Evolutionary conservation across 2,113 vertebrate species (phyloP).

Genomic region (Bos javanicus): DNA sequence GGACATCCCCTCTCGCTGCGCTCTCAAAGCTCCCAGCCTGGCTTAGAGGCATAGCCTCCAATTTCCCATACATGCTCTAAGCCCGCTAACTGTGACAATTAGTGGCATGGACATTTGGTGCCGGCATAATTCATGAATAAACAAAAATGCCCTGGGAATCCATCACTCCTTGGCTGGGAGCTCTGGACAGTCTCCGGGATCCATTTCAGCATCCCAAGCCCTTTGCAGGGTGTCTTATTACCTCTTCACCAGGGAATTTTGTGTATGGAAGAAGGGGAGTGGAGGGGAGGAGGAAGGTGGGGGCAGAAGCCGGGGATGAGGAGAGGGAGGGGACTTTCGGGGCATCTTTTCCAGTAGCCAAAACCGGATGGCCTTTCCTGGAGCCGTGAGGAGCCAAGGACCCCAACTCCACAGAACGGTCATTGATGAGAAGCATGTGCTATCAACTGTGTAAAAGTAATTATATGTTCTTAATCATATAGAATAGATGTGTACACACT

Average conservation of each 20-base stretch:
- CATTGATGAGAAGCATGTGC: neutral
- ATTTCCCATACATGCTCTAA: accelerated
- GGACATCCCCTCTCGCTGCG: accelerated
- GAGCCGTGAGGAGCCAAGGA: accelerated
- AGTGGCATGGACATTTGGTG: accelerated
- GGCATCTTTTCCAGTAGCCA: neutral
- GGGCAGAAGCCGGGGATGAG: accelerated
- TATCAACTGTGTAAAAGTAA: neutral
- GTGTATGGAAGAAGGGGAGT: neutral
- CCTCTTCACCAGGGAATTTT: accelerated
- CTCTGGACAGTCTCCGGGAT: neutral
- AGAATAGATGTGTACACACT: neutral
- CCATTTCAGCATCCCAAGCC: accelerated
- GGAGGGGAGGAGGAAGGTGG: accelerated
- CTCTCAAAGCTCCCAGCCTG: neutral
- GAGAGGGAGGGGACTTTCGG: no score
- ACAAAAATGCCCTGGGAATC: accelerated
- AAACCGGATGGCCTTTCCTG: neutral
- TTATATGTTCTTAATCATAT: no score
- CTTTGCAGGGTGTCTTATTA: accelerated
- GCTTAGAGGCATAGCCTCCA: accelerated
- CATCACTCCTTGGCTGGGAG: neutral
- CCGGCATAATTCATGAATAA: accelerated
- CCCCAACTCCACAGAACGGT: no score
- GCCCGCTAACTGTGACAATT: accelerated